A percentile compares a stretch with the other conserved stretches of the same genome.
phyloP scores from a whole-genome alignment of 2,888 invertebrate genomes.

The Mycogona germanica region DNA sequence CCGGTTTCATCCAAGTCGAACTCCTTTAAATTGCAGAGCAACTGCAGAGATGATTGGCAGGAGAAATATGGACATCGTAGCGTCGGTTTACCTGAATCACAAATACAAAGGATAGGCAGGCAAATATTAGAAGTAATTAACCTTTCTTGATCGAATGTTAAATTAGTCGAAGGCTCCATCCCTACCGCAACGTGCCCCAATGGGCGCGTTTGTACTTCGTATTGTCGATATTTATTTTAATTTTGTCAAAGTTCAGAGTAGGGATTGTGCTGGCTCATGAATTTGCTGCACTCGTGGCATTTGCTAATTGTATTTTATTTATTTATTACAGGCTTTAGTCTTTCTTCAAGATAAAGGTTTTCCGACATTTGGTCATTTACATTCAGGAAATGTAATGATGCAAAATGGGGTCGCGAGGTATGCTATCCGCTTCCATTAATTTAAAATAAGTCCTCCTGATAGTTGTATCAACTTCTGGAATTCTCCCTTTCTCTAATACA shows the following conservation, averaged over 20 bases:
- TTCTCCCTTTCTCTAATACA: too few relatives aligned
- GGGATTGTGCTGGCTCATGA: background rate
- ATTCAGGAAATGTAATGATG: conserved; percentile 79
- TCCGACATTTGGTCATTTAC: conserved; percentile 72
- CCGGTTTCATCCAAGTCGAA: too few relatives aligned
- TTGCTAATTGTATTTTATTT: too few relatives aligned
- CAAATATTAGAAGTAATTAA: conserved; percentile 58
- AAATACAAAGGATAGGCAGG: conserved; percentile 73
- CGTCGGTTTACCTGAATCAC: conserved; percentile 54
- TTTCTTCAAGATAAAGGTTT: conserved; percentile 79
- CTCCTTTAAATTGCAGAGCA: too few relatives aligned
- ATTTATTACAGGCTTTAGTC: conserved; percentile 45
- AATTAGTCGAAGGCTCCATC: too few relatives aligned
- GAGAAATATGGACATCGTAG: conserved; percentile 58
- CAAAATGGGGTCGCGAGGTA: conserved; percentile 85
- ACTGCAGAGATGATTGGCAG: conserved; percentile 66
- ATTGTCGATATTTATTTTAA: background rate
- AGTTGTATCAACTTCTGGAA: background rate
- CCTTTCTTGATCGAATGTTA: background rate
- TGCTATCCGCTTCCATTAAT: too few relatives aligned
- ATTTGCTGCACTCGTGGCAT: too few relatives aligned
- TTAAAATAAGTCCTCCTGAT: too few relatives aligned
- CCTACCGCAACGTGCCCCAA: too few relatives aligned
- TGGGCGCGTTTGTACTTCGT: background rate
- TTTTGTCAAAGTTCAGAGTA: background rate